These are phyloP conservation scores for Acipenser ruthenus DNA, from an alignment of 2,797 vertebrate species.

Conservation along the genomic window DNA sequence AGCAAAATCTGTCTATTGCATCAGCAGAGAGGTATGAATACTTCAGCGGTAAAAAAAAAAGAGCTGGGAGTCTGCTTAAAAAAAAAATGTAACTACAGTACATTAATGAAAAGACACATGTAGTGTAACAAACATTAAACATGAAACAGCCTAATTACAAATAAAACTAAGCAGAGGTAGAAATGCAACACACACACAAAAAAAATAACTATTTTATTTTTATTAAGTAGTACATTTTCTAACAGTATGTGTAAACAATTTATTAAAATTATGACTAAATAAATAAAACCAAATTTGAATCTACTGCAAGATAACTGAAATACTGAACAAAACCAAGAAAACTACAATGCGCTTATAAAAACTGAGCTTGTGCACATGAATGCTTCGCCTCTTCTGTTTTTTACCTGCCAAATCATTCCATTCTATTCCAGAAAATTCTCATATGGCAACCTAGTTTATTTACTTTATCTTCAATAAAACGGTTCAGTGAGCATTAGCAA, in stretches of 20 bases:
- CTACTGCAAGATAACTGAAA: too few relatives aligned
- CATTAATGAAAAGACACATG: not conserved
- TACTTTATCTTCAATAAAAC: conserved; percentile 97
- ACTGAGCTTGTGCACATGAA: conserved; percentile 36
- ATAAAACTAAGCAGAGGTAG: conserved; percentile 32
- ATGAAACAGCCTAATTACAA: conserved; percentile 55
- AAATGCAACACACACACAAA: too few relatives aligned
- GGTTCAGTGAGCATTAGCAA: conserved; percentile 90
- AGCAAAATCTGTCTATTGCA: conserved; percentile 17
- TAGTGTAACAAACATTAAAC: conserved; percentile 55
- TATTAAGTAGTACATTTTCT: too few relatives aligned
- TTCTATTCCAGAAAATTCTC: conserved; percentile 81
- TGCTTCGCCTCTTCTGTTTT: conserved; percentile 47
- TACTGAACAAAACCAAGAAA: not conserved
- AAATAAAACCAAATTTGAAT: too few relatives aligned
- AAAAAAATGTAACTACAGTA: not conserved
- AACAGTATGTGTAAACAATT: too few relatives aligned
- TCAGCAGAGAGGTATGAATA: conserved; percentile 19
- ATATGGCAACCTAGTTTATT: conserved; percentile 88
- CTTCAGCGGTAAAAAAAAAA: not conserved
- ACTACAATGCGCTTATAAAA: not conserved
- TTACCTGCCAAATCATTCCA: conserved; percentile 74
- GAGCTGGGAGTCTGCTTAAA: not conserved
- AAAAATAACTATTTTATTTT: conserved; percentile 7
- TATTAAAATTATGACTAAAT: too few relatives aligned